These are phyloP conservation scores for Oxycera nigricornis DNA, from an alignment of 2,888 invertebrate species.

Conservation along the genomic window DNA sequence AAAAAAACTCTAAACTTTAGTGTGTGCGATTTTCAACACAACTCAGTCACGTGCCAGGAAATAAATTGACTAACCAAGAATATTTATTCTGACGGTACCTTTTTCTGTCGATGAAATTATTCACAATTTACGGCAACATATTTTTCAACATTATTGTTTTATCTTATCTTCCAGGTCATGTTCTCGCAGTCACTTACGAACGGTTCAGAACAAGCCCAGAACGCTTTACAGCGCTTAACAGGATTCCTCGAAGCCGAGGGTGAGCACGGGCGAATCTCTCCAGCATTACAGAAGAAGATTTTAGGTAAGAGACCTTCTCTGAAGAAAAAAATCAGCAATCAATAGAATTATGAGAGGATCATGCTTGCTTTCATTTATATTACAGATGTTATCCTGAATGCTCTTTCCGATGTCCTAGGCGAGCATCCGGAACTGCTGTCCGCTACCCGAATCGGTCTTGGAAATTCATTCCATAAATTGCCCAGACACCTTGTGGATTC, in stretches of 20 bases:
- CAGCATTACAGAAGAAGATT: conserved; percentile 78
- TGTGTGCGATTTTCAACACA: no score
- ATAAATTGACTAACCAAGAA: not conserved
- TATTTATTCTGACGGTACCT: not conserved
- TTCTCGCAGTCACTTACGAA: conserved; percentile 76
- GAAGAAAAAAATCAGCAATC: not conserved
- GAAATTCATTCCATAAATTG: conserved; percentile 58
- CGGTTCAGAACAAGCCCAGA: conserved; percentile 74
- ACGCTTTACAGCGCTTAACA: conserved; percentile 76
- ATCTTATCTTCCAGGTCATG: conserved; percentile 67
- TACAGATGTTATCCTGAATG: conserved; percentile 77
- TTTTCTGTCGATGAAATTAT: not conserved
- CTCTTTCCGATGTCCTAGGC: conserved; percentile 74
- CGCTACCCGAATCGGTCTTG: conserved; percentile 65
- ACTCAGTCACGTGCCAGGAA: no score
- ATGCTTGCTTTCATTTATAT: not conserved
- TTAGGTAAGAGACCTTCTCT: conserved; percentile 65
- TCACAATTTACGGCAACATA: not conserved
- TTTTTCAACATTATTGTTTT: not conserved
- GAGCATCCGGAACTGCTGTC: conserved; percentile 75
- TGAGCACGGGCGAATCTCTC: conserved; percentile 75
- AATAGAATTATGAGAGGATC: conserved; percentile 5
- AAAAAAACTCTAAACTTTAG: no score
- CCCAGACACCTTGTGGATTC: conserved; percentile 53
- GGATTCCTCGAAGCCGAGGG: conserved; percentile 77